A percentile compares a stretch with the other conserved stretches of the same genome.
These are phyloP conservation scores for Lateolabrax maculatus DNA, from an alignment of 2,797 vertebrate species.

Conservation along the genomic window DNA sequence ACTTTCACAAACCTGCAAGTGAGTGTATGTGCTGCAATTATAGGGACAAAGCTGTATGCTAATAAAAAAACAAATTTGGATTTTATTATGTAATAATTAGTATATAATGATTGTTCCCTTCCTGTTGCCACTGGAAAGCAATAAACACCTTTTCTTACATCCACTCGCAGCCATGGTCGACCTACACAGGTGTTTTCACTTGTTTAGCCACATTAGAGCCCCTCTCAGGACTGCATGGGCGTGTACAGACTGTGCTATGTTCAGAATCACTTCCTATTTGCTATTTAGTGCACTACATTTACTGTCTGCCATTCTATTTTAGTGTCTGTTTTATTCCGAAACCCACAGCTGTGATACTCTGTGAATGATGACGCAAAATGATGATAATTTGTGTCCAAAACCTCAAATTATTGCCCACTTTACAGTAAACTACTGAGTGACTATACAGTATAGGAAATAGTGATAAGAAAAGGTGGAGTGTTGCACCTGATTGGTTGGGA, in stretches of 20 bases:
- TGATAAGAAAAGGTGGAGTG: no score
- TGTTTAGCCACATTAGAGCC: neutral
- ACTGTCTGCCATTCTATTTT: no score
- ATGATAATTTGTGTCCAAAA: no score
- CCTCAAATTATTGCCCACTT: no score
- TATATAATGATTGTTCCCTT: neutral
- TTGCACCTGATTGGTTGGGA: no score
- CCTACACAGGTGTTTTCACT: slow-evolving; percentile 23
- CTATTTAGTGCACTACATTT: neutral
- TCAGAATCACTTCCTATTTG: neutral
- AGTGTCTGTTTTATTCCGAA: no score
- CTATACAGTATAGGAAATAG: no score
- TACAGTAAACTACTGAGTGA: no score
- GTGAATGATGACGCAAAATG: no score
- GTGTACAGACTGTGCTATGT: neutral
- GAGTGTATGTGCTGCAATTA: neutral
- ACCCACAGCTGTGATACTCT: no score
- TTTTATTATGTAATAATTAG: slow-evolving; percentile 9
- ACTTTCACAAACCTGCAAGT: neutral
- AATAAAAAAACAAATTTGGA: neutral
- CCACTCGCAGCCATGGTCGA: neutral
- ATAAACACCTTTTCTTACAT: slow-evolving; percentile 4
- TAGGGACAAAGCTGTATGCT: neutral
- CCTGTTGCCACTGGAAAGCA: neutral
- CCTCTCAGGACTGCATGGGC: no score